Base-by-base conservation (phyloP, 2,113 vertebrate genomes). In the Python bivittatus region DNA sequence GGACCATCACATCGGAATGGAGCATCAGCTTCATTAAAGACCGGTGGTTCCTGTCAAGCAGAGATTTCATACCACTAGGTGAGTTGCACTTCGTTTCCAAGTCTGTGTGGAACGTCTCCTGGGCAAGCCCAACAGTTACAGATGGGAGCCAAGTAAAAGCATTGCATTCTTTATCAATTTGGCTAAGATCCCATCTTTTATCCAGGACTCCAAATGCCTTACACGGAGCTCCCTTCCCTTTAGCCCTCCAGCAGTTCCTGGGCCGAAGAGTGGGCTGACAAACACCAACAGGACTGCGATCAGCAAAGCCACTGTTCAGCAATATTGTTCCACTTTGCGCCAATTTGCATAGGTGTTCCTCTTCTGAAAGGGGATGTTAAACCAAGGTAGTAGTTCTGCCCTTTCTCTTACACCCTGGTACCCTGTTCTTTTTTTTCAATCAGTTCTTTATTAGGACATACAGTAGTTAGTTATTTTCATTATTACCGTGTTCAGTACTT, bases 1-100 rank as follows among this genome's bases (percentile, higher is more conserved):
- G 54, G 58, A 58, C 12, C 68, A 3, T 53, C 64, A 54, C n/a
- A 68, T 33, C 57, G 25, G 29, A 44, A 61, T n/a, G 29, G 38
- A 89, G 56, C 17, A n/a, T 29, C 61, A 88, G 91, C 72, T 57
- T 95, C 60, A 60, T 94, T 93, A 90, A 27, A 79, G 61, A 92
- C 87, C 88, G 90, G 61, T 68, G 44, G 93, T 9, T 27, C 83
- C 88, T 33, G 1, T 91, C 56, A 93, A 23, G 23, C 60, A 94
- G 90, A 58, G 29, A 88, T n/a, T 91, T 56, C 68, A 91, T 38
- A 90, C 38, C 15, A 68, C 48, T 15, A 44, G 48, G 42, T 0
- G 1, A 52, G 83, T 88, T 79, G 33, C 68, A 64, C 61, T 93
- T 93, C 91, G 56, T 27, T 57, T 4, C 60, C 48, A 84, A 61